Evolutionary conservation across 2,888 invertebrate species (phyloP).

Genomic region (Zaprionus lineosus): DNA sequence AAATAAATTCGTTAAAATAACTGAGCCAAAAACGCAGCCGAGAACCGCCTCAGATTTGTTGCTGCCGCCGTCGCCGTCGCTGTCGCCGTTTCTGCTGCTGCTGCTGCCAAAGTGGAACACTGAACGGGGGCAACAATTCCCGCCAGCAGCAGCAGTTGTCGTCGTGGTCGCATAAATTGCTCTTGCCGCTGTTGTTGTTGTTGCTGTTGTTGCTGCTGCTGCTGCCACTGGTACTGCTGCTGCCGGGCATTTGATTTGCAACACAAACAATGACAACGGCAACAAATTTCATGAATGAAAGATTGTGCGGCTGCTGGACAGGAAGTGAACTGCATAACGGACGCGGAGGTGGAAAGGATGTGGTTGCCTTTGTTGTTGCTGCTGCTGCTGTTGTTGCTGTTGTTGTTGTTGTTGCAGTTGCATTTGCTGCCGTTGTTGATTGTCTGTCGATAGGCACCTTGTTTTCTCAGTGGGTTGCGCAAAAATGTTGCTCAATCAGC

Average conservation of each 20-base stretch:
- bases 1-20: constrained; percentile 79
- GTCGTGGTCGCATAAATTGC: too few species aligned
- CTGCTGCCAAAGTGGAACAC: constrained; percentile 67
- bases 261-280: constrained; percentile 80
- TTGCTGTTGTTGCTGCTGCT: constrained; percentile 55
- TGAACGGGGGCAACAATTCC: constrained; percentile 62
- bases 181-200: constrained; percentile 33
- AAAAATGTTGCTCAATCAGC: constrained; percentile 79
- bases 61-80: constrained; percentile 22
- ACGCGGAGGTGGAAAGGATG: constrained; percentile 79
- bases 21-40: constrained; percentile 70
- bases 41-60: too few species aligned
- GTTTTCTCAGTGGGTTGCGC: constrained; percentile 78
- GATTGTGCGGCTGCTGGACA: constrained; percentile 69
- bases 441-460: constrained; percentile 72
- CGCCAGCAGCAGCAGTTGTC: constrained; percentile 53
- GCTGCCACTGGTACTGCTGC: constrained; percentile 42
- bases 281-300: constrained; percentile 79
- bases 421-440: constrained; percentile 56
- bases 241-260: constrained; percentile 77
- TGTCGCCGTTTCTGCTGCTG: constrained; percentile 59
- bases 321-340: constrained; percentile 76
- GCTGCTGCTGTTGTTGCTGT: constrained; percentile 25
- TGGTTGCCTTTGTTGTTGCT: constrained; percentile 53
- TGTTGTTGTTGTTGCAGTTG: constrained; percentile 9